Evolutionary conservation across 1,140 invertebrate species (phyloP).

Genomic region (Pomacea maculata): DNA sequence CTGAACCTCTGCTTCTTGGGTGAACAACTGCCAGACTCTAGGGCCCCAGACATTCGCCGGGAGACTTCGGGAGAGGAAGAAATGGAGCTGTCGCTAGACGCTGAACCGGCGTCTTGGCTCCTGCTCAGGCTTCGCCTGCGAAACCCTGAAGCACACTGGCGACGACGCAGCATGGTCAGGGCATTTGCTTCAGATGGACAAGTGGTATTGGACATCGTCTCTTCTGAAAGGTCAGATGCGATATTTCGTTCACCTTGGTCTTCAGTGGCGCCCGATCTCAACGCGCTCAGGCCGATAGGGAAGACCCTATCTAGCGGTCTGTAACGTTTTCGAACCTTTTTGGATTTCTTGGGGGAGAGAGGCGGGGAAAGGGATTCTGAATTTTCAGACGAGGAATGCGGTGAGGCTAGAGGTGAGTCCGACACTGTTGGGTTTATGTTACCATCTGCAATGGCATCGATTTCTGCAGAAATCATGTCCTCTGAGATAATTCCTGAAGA

Average conservation of each 20-base stretch:
- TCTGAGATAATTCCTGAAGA: too few species aligned
- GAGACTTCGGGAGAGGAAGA: too few species aligned
- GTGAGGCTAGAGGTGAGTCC: too few species aligned
- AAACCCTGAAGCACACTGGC: background rate
- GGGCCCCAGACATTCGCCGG: too few species aligned
- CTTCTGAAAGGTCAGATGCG: background rate
- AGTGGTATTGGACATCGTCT: background rate
- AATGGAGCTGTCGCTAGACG: too few species aligned
- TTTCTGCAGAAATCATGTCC: too few species aligned
- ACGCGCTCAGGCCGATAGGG: background rate
- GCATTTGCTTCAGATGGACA: background rate
- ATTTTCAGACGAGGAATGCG: too few species aligned
- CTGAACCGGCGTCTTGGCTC: too few species aligned
- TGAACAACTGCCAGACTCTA: background rate
- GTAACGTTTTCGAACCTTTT: background rate
- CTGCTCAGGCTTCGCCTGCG: background rate
- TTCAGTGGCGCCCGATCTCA: background rate
- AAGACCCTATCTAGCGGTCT: background rate
- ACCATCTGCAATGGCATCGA: too few species aligned
- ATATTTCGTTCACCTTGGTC: background rate
- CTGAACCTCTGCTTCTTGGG: background rate
- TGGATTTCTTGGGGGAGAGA: too few species aligned
- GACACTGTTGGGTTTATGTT: too few species aligned
- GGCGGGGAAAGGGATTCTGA: too few species aligned
- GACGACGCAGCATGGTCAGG: background rate